These are phyloP conservation scores for Drosophila maculinotata DNA, from an alignment of 2,888 invertebrate genomes.

Conservation along the genomic window DNA sequence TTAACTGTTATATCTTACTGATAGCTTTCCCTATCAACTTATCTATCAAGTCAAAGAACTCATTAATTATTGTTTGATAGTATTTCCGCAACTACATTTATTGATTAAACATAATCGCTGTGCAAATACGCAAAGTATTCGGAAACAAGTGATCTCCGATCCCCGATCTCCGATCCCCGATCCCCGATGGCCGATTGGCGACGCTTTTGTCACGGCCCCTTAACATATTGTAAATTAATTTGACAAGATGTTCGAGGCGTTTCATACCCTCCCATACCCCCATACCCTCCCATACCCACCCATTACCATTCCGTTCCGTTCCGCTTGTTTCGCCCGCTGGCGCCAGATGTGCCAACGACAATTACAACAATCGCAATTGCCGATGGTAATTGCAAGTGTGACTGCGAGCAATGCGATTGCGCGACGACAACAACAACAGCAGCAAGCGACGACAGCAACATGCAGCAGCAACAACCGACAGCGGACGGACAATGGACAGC, in stretches of 20 bases:
- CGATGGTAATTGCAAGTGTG: slow-evolving; percentile 79
- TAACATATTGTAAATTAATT: slow-evolving; percentile 71
- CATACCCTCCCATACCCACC: background rate
- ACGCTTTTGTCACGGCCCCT: slow-evolving; percentile 44
- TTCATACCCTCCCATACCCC: background rate
- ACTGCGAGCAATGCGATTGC: slow-evolving; percentile 61
- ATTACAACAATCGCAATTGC: slow-evolving; percentile 78
- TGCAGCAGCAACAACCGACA: slow-evolving; percentile 36
- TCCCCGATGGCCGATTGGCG: slow-evolving; percentile 18
- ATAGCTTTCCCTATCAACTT: no score
- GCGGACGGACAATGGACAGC: slow-evolving; percentile 17
- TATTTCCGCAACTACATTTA: no score
- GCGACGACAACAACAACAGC: slow-evolving; percentile 49
- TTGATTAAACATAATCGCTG: no score
- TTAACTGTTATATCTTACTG: no score
- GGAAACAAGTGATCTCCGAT: no score
- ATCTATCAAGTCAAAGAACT: no score
- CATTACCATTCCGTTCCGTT: background rate
- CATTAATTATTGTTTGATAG: no score
- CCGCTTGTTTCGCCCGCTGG: slow-evolving; percentile 44
- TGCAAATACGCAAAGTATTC: slow-evolving; percentile 14
- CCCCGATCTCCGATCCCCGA: no score
- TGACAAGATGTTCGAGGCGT: slow-evolving; percentile 71
- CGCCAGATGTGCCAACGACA: slow-evolving; percentile 79
- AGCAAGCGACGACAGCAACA: slow-evolving; percentile 17